These are phyloP conservation scores for Thereva nobilitata DNA, from an alignment of 2,888 invertebrate genomes.

Conservation along the genomic window DNA sequence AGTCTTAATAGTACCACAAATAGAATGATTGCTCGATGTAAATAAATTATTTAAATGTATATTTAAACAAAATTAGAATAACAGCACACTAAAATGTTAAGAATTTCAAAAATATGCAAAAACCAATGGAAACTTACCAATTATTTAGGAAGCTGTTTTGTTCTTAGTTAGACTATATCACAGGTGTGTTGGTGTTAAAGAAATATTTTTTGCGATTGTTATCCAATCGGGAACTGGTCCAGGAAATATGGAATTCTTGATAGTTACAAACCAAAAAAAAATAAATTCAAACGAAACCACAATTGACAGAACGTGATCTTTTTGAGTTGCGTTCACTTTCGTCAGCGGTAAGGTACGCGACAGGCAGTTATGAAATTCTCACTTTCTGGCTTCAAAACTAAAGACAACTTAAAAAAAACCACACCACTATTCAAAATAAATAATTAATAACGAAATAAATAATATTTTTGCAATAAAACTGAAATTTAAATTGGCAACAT, in stretches of 20 bases:
- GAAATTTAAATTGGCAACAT: too few species aligned
- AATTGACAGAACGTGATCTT: conserved; percentile 30
- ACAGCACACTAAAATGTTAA: too few species aligned
- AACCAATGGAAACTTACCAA: too few species aligned
- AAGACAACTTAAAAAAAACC: not conserved
- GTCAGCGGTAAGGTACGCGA: conserved; percentile 21
- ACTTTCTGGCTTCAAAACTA: conserved; percentile 10
- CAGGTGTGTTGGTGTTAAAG: conserved; percentile 21
- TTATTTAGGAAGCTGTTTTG: too few species aligned
- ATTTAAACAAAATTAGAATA: too few species aligned
- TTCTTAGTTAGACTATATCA: conserved; percentile 19
- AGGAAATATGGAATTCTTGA: not conserved
- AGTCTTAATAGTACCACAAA: too few species aligned
- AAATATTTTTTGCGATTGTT: conserved; percentile 2
- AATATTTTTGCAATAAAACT: too few species aligned
- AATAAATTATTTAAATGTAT: too few species aligned
- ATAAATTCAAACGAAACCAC: conserved; percentile 13
- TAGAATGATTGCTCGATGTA: too few species aligned
- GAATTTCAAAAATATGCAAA: too few species aligned
- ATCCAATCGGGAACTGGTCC: conserved; percentile 10
- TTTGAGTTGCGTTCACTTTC: conserved; percentile 29
- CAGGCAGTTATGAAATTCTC: conserved; percentile 22
- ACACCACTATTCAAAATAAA: not conserved
- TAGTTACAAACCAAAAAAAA: not conserved
- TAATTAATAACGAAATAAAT: too few species aligned